phyloP scores from a whole-genome alignment of 2,113 vertebrate genomes.

The Spea multiplicata region DNA sequence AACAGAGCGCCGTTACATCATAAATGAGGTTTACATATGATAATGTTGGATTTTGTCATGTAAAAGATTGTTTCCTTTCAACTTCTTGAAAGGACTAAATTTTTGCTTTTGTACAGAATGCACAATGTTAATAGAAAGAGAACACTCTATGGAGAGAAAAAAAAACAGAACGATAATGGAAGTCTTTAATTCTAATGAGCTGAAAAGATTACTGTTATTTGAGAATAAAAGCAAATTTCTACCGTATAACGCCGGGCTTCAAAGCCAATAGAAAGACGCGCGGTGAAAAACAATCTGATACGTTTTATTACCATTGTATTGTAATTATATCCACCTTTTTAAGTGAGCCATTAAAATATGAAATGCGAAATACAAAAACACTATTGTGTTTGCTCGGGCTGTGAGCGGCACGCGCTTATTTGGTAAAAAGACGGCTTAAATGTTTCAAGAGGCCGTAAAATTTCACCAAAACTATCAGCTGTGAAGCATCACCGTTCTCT shows the following conservation, averaged over 20 bases:
- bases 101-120: constrained; percentile 60
- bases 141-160: constrained; percentile 51
- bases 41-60: constrained; percentile 67
- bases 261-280: constrained; percentile 6
- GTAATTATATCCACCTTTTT: constrained; percentile 31
- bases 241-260: constrained; percentile 50
- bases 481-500: neutral
- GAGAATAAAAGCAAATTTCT: constrained; percentile 54
- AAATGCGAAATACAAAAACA: neutral
- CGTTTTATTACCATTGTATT: constrained; percentile 4
- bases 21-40: constrained; percentile 71
- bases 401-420: constrained; percentile 17
- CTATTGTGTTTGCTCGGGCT: constrained; percentile 8
- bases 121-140: constrained; percentile 64
- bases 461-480: neutral
- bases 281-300: constrained; percentile 14
- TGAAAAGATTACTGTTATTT: constrained; percentile 58
- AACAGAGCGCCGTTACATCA: constrained; percentile 65
- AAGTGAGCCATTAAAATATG: constrained; percentile 23
- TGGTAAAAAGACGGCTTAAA: neutral
- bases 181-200: constrained; percentile 64
- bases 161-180: constrained; percentile 57
- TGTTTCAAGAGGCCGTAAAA: constrained; percentile 9
- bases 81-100: constrained; percentile 62
- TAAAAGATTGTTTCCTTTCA: constrained; percentile 65